Base-by-base conservation (phyloP, 2,797 vertebrate species). In the Babyrousa celebensis region DNA sequence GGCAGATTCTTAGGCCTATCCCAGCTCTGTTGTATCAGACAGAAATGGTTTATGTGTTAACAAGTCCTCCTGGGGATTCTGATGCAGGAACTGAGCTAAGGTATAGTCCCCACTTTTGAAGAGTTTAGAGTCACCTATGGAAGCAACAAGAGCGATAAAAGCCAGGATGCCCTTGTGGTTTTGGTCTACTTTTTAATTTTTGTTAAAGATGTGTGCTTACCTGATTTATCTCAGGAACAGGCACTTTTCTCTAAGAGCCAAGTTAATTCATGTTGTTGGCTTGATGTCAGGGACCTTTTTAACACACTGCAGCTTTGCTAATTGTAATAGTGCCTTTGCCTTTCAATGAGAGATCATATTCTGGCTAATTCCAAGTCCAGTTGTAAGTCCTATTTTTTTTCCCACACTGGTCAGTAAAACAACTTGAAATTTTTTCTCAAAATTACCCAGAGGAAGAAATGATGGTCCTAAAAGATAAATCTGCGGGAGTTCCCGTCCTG, bases 211-310 rank as follows among this genome's bases (percentile, higher is more conserved):
- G 23, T 60, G 17, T 87, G 21, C 85, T 78, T 70, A 56, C 60
- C 17, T 94, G 78, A 60, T 92, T 93, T 92, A 85, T 93, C 90
- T 92, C 62, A 85, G 77, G 8, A 79, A 74, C 54, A 91, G 87
- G n/a, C 77, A 90, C 21, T 40, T 91, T 96, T 77, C 89, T 93
- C 3, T 84, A 68, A 58, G 89, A 74, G 89, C 75, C 88, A 96
- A 75, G 25, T 85, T 74, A 56, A 87, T 90, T 96, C 27, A 15
- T 88, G 85, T 74, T 92, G 88, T 96, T 97, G 92, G 78, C 63
- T 85, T 90, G 63, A 5, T 68, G 18, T 90, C 36, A 43, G 63
- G 88, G 70, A 27, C 68, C 36, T 95, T 96, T 91, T 88, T 78
- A 90, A 92, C 60, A 92, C 18, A 60, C 29, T 75, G 25, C 60